Evolutionary conservation across 2,797 vertebrate genomes (phyloP), one percentile per base, ranked within the genome.

Genomic region (Phataginus tricuspis): DNA sequence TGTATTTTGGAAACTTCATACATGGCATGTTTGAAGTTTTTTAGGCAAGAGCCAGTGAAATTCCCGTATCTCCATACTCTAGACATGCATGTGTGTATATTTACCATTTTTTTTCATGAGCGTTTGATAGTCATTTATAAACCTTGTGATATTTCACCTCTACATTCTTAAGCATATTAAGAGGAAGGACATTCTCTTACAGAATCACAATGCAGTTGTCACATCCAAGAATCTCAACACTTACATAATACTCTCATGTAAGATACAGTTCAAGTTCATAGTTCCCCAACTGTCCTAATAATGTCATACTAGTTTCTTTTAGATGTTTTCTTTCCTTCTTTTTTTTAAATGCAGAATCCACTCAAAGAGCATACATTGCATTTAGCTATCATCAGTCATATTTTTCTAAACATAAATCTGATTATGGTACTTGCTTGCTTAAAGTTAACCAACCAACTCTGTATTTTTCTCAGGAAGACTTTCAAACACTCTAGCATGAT

Each of bases 1-100:
- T 77, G 39, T n/a, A 80, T 64, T 86, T 94, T 87, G 51, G 42
- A 97, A 85, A 71, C 39, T 59, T 88, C 31, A 93, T 21, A 89
- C 8, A 45, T n/a, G 14, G 45, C 39, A 15, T 75, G 18, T 42
- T 93, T 87, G 61, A 68, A 63, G 18, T 51, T 86, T 94, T 83
- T 31, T 37, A 91, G 57, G 19, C 6, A 55, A 55, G 55, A 75
- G 18, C 1, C 23, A 93, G n/a, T 2, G 93, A 79, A 89, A 66
- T 79, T 29, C 2, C 34, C 45, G 51, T 31, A 83, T 42, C 8
- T 71, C n/a, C 23, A 64, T 34, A 63, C 1, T 66, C 5, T 57
- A 77, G 49, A 59, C 12, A 13, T 86, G 4, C 72, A 15, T 53
- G 7, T 92, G 23, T 69, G 21, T 68, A 39, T 74, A 71, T 89